Evolutionary conservation across 2,888 invertebrate species (phyloP).

Genomic region (Papilio demoleus): DNA sequence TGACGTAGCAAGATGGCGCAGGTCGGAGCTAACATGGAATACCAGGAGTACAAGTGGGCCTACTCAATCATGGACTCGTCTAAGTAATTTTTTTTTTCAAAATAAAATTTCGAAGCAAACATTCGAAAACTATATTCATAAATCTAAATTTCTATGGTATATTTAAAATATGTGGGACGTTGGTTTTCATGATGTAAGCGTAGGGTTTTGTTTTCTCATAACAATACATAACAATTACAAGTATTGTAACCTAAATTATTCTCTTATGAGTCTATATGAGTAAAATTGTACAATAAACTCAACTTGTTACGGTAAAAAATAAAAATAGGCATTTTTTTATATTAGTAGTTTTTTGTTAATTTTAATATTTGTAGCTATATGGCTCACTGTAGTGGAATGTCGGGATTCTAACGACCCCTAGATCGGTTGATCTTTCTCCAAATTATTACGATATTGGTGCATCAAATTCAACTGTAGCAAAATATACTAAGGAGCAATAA

Average conservation of each 20-base stretch:
- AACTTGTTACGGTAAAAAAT: background rate
- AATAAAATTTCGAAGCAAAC: no score
- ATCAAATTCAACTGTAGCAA: no score
- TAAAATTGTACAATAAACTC: background rate
- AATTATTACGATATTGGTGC: no score
- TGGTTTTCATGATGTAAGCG: constrained; percentile 3
- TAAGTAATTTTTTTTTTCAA: constrained; percentile 64
- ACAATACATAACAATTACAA: constrained; percentile 1
- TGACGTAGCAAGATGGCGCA: constrained; percentile 68
- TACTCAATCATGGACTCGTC: constrained; percentile 99
- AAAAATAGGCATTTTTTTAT: no score
- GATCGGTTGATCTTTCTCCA: no score
- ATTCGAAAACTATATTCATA: background rate
- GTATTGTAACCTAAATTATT: constrained; percentile 4
- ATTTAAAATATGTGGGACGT: constrained; percentile 1
- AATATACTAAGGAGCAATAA: no score
- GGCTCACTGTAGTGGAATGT: no score
- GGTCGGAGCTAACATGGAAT: constrained; percentile 81
- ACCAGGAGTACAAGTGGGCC: constrained; percentile 91
- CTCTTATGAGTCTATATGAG: background rate
- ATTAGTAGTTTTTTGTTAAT: no score
- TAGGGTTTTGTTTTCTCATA: constrained; percentile 1
- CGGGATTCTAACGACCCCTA: no score
- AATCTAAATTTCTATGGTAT: background rate
- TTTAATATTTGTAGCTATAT: no score